These are phyloP conservation scores for Amazona guildingii DNA, from an alignment of 2,113 vertebrate species.

Conservation along the genomic window DNA sequence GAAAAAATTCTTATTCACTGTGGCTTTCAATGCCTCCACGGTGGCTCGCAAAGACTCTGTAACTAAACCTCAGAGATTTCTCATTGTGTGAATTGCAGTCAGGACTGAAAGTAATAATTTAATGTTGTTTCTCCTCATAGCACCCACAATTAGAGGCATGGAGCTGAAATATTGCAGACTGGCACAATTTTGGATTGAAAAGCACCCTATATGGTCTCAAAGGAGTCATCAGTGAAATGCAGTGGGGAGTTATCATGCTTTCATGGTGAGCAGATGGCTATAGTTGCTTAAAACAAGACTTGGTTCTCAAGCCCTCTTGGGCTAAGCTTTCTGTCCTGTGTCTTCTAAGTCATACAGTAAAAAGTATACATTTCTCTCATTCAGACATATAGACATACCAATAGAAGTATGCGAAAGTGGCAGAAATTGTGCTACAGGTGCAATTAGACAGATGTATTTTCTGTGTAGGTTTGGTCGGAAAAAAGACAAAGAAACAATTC, in stretches of 20 bases:
- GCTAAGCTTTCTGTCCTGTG: not conserved
- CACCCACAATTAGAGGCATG: not conserved
- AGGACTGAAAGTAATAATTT: not conserved
- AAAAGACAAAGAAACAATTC: not conserved
- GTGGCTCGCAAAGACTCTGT: not conserved
- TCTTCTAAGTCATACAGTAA: not conserved
- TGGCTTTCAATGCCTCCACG: not conserved
- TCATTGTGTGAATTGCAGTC: not conserved
- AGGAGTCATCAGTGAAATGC: not conserved
- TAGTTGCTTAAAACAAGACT: not conserved
- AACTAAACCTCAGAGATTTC: not conserved
- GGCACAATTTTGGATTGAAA: not conserved
- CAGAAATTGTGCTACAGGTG: not conserved
- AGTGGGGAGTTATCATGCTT: not conserved
- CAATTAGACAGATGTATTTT: not conserved
- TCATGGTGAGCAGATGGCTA: not conserved
- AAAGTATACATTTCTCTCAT: not conserved
- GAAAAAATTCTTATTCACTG: not conserved
- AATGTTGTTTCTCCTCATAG: not conserved
- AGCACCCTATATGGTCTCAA: not conserved
- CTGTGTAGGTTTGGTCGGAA: not conserved
- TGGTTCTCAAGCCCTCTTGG: not conserved
- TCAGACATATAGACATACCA: not conserved
- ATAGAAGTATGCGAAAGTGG: accelerated
- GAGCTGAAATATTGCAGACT: not conserved